Evolutionary conservation across 1,140 invertebrate species (phyloP).

Genomic region (Ladona fulva): DNA sequence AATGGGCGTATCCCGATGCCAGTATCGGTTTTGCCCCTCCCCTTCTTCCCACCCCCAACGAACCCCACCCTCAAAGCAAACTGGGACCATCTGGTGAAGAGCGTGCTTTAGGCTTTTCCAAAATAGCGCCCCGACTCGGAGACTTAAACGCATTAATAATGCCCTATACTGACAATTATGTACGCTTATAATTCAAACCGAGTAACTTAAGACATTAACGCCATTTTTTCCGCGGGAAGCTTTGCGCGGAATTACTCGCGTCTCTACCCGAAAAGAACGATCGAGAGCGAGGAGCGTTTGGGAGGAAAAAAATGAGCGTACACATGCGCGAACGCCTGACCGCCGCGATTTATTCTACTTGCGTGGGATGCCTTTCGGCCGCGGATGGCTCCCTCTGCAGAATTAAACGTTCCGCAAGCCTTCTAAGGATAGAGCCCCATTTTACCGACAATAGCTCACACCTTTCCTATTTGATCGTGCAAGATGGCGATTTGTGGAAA

Average conservation of each 20-base stretch:
- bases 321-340: no score
- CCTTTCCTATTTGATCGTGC: no score
- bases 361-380: no score
- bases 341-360: no score
- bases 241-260: not conserved
- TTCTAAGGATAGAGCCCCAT: no score
- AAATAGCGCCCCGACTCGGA: not conserved
- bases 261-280: not conserved
- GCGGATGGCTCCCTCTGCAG: no score
- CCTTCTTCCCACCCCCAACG: not conserved
- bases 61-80: not conserved
- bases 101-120: not conserved
- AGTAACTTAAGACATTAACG: constrained; percentile 3
- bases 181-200: not conserved
- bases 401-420: no score
- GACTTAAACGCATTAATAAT: not conserved
- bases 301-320: not conserved
- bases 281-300: not conserved
- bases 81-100: not conserved
- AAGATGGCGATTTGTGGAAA: no score
- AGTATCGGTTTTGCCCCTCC: not conserved
- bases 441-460: no score
- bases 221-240: not conserved
- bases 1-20: not conserved
- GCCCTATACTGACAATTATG: not conserved